Conservation (phyloP, 2,113 vertebrate species). For the Marcusenius ussheri region DNA sequence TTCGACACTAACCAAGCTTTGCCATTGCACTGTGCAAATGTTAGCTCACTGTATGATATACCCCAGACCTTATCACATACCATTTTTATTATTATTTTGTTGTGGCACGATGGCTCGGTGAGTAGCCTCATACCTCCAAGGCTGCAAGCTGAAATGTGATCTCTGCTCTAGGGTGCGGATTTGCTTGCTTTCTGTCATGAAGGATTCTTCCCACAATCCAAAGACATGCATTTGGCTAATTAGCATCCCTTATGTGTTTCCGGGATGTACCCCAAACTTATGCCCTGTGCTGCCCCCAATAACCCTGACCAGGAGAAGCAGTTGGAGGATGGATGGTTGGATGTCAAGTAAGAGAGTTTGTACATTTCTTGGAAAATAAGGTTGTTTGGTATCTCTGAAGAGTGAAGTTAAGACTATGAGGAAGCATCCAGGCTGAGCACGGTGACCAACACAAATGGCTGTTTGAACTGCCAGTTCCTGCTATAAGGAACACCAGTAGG, state of each 20-base stretch:
- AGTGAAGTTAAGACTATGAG: neutral
- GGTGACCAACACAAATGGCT: neutral
- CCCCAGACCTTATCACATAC: neutral
- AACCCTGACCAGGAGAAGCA: neutral
- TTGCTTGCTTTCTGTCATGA: neutral
- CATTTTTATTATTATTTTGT: neutral
- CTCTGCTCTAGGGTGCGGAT: neutral
- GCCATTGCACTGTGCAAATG: neutral
- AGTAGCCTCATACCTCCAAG: neutral
- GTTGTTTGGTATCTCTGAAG: neutral
- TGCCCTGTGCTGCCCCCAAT: neutral
- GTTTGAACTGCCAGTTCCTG: neutral
- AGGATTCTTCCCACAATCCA: neutral
- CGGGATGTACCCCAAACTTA: neutral
- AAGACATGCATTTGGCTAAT: neutral
- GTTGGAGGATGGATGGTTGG: neutral
- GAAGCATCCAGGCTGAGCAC: neutral
- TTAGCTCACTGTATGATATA: neutral
- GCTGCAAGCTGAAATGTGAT: neutral
- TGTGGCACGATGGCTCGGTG: neutral
- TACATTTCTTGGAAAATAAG: neutral
- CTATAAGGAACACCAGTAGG: no score
- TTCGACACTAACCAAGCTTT: neutral
- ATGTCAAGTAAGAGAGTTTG: neutral
- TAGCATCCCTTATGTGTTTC: neutral